These are phyloP conservation scores for Sciurus carolinensis DNA, from an alignment of 2,797 vertebrate genomes.

Conservation along the genomic window DNA sequence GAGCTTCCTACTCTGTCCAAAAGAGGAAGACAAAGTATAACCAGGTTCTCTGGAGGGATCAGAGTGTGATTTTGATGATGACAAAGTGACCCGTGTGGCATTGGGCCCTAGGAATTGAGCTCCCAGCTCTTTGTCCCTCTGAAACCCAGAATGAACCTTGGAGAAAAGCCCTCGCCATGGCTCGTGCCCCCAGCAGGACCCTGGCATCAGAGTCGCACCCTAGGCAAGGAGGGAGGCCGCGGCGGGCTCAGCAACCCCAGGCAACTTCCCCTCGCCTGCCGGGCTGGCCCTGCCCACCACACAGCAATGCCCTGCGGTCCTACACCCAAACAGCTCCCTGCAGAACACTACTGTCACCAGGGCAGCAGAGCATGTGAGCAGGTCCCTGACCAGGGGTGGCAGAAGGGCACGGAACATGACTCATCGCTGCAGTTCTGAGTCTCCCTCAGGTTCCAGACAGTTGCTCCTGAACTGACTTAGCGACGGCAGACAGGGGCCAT, in stretches of 20 bases:
- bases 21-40: background rate
- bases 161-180: background rate
- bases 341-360: constrained; percentile 69
- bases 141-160: background rate
- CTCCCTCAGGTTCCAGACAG: background rate
- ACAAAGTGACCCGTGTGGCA: background rate
- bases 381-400: background rate
- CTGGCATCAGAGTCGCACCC: background rate
- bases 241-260: constrained; percentile 69
- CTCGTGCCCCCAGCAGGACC: too few species aligned
- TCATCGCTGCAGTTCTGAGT: constrained; percentile 43
- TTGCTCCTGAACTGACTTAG: background rate
- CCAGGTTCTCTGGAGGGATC: background rate
- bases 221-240: background rate
- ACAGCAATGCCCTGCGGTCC: constrained; percentile 59
- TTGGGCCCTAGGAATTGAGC: background rate
- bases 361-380: background rate
- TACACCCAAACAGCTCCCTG: constrained; percentile 61
- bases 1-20: background rate
- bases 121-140: background rate
- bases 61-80: rapidly evolving
- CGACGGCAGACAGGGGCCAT: background rate
- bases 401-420: background rate
- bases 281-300: background rate
- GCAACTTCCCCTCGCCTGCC: constrained; percentile 59